Percentiles rank a stretch among this genome's conserved stretches.
Conservation (phyloP, 1,140 invertebrate genomes). For the Euborellia annulipes region DNA sequence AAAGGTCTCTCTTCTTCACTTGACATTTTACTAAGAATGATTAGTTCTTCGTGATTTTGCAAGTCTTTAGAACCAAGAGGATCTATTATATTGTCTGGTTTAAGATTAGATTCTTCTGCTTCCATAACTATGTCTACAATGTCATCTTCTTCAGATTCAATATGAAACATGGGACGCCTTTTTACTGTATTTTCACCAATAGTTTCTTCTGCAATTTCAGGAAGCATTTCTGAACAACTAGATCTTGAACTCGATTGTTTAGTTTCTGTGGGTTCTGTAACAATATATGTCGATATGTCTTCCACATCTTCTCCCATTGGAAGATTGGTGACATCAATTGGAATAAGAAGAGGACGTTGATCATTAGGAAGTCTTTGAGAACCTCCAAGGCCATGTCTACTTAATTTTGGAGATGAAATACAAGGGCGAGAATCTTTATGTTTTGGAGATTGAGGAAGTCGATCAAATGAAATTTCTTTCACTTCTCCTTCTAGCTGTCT, state of each 20-base stretch:
- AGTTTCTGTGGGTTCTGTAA: slow-evolving; percentile 11
- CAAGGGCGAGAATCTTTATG: not conserved
- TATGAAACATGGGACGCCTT: slow-evolving; percentile 20
- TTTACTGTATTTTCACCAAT: not conserved
- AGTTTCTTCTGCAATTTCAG: too few relatives aligned
- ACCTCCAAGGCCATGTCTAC: slow-evolving; percentile 6
- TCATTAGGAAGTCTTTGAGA: slow-evolving; percentile 3
- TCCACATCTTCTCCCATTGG: not conserved
- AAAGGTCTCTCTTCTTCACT: not conserved
- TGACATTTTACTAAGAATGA: too few relatives aligned
- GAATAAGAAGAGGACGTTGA: slow-evolving; percentile 7
- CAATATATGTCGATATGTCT: slow-evolving; percentile 7
- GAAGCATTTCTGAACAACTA: too few relatives aligned
- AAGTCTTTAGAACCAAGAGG: too few relatives aligned
- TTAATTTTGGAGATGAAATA: slow-evolving; percentile 2
- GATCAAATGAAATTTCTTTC: not conserved
- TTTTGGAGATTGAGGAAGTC: not conserved
- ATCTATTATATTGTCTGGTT: too few relatives aligned
- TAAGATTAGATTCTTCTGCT: too few relatives aligned
- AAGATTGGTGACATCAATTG: slow-evolving; percentile 10
- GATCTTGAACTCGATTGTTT: too few relatives aligned
- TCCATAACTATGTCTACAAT: not conserved
- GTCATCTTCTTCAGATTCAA: slow-evolving; percentile 27
- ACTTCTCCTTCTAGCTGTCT: not conserved
- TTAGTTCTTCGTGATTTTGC: not conserved